Evolutionary conservation across 2,113 vertebrate genomes (phyloP).

Genomic region (Scomber scombrus): DNA sequence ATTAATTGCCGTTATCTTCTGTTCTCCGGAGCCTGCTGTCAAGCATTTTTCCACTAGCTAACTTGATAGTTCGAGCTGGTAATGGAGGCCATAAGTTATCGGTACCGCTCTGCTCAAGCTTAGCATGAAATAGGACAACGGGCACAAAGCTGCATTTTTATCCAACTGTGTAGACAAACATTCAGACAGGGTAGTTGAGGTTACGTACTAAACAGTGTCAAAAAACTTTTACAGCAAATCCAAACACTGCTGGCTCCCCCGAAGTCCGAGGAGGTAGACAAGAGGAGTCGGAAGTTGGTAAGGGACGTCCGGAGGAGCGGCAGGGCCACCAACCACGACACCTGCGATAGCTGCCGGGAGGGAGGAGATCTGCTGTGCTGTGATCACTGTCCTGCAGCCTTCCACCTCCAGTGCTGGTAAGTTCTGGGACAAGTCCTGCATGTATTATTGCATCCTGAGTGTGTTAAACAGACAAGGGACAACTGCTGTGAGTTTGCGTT

Average conservation of each 20-base stretch:
- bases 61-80: background rate
- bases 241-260: constrained; percentile 95
- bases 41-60: background rate
- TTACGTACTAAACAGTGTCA: background rate
- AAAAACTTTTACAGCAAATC: constrained; percentile 90
- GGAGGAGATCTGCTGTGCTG: constrained; percentile 96
- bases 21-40: background rate
- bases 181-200: too few species aligned
- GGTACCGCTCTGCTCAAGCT: constrained; percentile 14
- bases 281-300: constrained; percentile 90
- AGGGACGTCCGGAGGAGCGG: constrained; percentile 93
- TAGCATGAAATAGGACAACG: background rate
- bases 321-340: constrained; percentile 96
- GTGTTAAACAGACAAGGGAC: background rate
- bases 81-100: constrained; percentile 53
- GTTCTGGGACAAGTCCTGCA: background rate
- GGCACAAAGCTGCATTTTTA: background rate
- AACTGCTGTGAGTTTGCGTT: background rate
- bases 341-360: constrained; percentile 97
- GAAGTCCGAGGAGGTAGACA: constrained; percentile 93
- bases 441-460: background rate
- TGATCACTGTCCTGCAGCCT: constrained; percentile 95
- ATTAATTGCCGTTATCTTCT: background rate
- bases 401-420: constrained; percentile 97
- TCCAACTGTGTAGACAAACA: background rate